A percentile compares a stretch with the other conserved stretches of the same genome.
Evolutionary conservation across 1,140 invertebrate species (phyloP).

Genomic region (Conus ventricosus): DNA sequence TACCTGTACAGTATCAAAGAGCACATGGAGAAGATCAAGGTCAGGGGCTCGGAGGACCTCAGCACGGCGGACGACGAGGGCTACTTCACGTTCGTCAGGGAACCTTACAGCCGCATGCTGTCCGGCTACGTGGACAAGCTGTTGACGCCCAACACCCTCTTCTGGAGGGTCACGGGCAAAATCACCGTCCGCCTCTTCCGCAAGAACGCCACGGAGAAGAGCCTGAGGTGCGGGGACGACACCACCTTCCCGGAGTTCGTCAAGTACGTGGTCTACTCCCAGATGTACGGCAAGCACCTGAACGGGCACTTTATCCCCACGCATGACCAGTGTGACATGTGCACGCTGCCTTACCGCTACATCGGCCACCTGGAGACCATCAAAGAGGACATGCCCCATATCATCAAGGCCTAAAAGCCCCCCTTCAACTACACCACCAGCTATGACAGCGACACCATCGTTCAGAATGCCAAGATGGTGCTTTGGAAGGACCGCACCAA

Average conservation of each 20-base stretch:
- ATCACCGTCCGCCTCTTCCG: constrained; percentile 56
- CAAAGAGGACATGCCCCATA: constrained; percentile 57
- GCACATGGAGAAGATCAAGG: background rate
- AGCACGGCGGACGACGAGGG: background rate
- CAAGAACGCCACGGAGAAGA: constrained; percentile 29
- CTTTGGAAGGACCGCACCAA: constrained; percentile 47
- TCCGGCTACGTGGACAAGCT: constrained; percentile 67
- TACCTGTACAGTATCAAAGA: constrained; percentile 44
- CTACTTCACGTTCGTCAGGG: constrained; percentile 58
- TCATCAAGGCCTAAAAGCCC: constrained; percentile 50
- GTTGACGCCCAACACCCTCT: constrained; percentile 64
- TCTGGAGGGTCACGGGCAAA: constrained; percentile 62
- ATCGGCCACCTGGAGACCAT: constrained; percentile 65
- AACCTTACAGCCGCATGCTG: constrained; percentile 62
- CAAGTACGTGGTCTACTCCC: constrained; percentile 61
- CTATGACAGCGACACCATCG: constrained; percentile 58
- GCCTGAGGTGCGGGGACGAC: constrained; percentile 63
- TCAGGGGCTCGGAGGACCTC: background rate
- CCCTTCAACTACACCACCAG: constrained; percentile 51
- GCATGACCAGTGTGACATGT: constrained; percentile 62
- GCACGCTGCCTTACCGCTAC: constrained; percentile 60
- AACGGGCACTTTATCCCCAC: constrained; percentile 64
- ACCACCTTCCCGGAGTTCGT: constrained; percentile 66
- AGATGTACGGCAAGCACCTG: constrained; percentile 42
- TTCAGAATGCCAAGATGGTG: constrained; percentile 57